phyloP scores from a whole-genome alignment of 2,797 vertebrate genomes.

The Huso huso region DNA sequence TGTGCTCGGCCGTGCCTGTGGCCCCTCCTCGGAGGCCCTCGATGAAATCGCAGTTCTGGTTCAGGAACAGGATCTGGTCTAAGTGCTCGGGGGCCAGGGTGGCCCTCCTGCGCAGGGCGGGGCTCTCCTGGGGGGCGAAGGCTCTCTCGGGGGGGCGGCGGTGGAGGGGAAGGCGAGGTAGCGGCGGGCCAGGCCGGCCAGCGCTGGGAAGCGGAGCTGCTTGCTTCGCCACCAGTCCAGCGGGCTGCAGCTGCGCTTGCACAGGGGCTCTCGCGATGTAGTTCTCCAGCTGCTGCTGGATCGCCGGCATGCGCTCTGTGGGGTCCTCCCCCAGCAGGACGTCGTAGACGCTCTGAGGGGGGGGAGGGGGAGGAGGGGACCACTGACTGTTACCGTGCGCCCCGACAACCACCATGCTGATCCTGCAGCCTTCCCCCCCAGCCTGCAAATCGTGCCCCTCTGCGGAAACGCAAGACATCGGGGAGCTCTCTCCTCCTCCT shows the following conservation, averaged over 20 bases:
- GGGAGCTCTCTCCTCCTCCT: constrained; percentile 2
- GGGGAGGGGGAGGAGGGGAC: not conserved
- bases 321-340: constrained; percentile 55
- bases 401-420: no score
- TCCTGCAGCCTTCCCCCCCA: no score
- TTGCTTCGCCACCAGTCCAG: constrained; percentile 55
- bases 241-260: constrained; percentile 49
- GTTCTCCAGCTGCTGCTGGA: constrained; percentile 55
- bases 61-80: constrained; percentile 51
- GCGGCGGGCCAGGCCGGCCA: constrained; percentile 44
- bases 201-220: constrained; percentile 49
- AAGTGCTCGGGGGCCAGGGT: constrained; percentile 41
- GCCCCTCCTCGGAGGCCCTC: constrained; percentile 34
- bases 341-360: constrained; percentile 45
- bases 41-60: constrained; percentile 49
- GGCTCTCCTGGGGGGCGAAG: constrained; percentile 33
- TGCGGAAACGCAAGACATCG: no score
- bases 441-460: no score
- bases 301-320: constrained; percentile 48
- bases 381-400: no score
- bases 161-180: constrained; percentile 51
- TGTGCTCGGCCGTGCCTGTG: constrained; percentile 14
- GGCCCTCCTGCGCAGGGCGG: constrained; percentile 37
- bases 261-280: constrained; percentile 55
- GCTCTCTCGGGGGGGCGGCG: constrained; percentile 33